Base-by-base conservation (phyloP, 2,797 vertebrate species). In the Pogoniulus pusillus region DNA sequence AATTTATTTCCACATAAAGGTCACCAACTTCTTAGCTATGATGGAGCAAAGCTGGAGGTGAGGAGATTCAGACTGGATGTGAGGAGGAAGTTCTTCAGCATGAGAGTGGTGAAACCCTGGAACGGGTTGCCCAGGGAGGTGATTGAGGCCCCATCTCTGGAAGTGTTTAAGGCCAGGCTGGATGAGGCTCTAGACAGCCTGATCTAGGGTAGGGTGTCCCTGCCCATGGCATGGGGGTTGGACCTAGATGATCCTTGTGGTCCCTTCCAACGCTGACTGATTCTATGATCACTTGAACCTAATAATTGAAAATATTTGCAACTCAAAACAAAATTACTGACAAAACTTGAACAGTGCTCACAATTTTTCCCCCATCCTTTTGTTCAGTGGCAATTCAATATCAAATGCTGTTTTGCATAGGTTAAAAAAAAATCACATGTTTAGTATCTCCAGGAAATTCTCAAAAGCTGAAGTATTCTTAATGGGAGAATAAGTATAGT, bases 261-360 rank as follows among this genome's bases (percentile, higher is more conserved):
- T n/a, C n/a, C n/a, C n/a, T n/a, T n/a, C n/a, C n/a, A n/a, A n/a
- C n/a, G n/a, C n/a, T n/a, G n/a, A n/a, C n/a, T n/a, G n/a, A n/a
- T n/a, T n/a, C n/a, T n/a, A n/a, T n/a, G 27, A 51, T 78, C 54
- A 58, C 35, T 85, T 89, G 23, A 83, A 82, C 10, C 16, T 84
- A 86, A 73, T 73, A 76, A 87, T 32, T 86, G 34, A 70, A 90
- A 80, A 62, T 5, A 72, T 65, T 81, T 90, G 22, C 53, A 93
- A 93, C 55, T 85, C 65, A 87, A 74, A 87, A 53, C 6, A 29
- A 16, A 57, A 5, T 74, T 90, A 78, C 65, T 12, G 11, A 64
- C 37, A 87, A 81, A 94, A 78, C 47, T 39, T 75, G 73, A 51
- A 58, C 91, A 75, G n/a, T 64, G 37, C 58, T 87, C 73, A 72